Conservation (phyloP, 1,140 invertebrate species). For the Tachypleus tridentatus region DNA sequence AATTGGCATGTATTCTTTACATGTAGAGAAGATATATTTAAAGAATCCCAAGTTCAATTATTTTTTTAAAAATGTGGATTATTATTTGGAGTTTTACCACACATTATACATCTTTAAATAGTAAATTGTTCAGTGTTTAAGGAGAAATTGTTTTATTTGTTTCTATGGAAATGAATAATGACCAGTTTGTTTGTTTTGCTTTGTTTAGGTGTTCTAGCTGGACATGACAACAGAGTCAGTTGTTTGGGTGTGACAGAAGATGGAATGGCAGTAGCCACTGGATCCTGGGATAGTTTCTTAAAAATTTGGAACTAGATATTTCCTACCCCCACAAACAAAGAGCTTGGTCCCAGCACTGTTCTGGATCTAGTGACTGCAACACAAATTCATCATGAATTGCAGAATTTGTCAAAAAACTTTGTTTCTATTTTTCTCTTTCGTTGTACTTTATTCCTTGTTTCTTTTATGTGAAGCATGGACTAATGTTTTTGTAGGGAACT, state of each 20-base stretch:
- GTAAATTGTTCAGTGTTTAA: not conserved
- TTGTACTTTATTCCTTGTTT: no score
- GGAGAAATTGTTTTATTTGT: not conserved
- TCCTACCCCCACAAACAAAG: no score
- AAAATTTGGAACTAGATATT: conserved; percentile 87
- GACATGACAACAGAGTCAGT: conserved; percentile 93
- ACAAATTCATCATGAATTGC: no score
- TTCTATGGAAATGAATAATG: not conserved
- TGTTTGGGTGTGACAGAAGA: conserved; percentile 96
- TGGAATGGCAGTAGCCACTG: conserved; percentile 93
- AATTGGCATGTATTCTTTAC: no score
- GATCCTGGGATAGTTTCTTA: conserved; percentile 95
- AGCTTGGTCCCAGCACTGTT: no score
- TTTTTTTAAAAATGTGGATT: not conserved
- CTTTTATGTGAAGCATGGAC: no score
- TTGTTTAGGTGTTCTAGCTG: conserved; percentile 74
- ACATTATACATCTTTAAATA: not conserved
- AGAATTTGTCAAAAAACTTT: no score
- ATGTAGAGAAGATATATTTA: no score
- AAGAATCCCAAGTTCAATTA: no score
- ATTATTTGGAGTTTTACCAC: not conserved
- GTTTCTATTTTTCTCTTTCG: no score
- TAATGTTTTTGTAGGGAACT: no score
- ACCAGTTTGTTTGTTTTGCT: conserved; percentile 12
- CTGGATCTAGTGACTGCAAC: no score